A percentile compares a stretch with the other conserved stretches of the same genome.
Evolutionary conservation across 1,140 invertebrate species (phyloP).

Genomic region (Heliothis virescens): DNA sequence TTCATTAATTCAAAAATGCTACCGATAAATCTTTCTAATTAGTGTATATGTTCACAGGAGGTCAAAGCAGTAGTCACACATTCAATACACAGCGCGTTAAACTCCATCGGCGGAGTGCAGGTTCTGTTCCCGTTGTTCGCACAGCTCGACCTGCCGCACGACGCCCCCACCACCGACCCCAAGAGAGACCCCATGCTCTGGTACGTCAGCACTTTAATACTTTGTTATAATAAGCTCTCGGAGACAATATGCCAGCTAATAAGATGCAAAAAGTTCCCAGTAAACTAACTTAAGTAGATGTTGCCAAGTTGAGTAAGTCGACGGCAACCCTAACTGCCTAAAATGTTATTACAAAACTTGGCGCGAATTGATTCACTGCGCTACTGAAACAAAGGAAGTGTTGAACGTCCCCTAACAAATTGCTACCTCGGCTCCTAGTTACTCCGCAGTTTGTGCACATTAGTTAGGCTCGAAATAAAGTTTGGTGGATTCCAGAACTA

Average conservation of each 20-base stretch:
- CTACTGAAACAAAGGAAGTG: conserved; percentile 28
- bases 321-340: conserved; percentile 19
- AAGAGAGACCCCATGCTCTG: conserved; percentile 95
- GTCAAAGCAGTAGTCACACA: conserved; percentile 99
- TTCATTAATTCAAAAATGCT: no score
- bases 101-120: conserved; percentile 99
- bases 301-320: conserved; percentile 10
- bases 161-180: conserved; percentile 91
- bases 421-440: conserved; percentile 28
- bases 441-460: conserved; percentile 37
- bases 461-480: conserved; percentile 50
- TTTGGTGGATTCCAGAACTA: conserved; percentile 56
- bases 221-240: conserved; percentile 19
- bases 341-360: conserved; percentile 41
- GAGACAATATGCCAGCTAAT: conserved; percentile 10
- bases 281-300: conserved; percentile 15
- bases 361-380: conserved; percentile 28
- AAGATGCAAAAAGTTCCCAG: conserved; percentile 2
- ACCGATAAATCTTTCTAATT: no score
- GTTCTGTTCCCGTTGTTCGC: conserved; percentile 99
- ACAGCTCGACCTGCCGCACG: conserved; percentile 97
- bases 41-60: conserved; percentile 88
- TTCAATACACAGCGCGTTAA: conserved; percentile 99
- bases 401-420: conserved; percentile 36
- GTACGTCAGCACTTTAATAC: conserved; percentile 84